These are phyloP conservation scores for Siniperca scherzeri DNA, from an alignment of 2,797 vertebrate species.

Conservation along the genomic window DNA sequence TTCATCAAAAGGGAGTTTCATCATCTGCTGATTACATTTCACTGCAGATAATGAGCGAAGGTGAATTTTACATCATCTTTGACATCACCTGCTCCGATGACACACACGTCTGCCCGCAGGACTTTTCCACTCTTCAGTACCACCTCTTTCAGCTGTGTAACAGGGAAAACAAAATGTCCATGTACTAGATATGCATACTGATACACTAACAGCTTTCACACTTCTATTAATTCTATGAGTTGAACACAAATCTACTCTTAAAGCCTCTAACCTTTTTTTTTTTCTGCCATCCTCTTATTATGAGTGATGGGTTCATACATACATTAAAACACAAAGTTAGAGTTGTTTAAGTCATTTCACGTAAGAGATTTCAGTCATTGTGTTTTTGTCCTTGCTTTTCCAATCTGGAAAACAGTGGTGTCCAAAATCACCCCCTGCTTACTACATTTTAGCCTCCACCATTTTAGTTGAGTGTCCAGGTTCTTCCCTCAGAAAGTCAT, in stretches of 20 bases:
- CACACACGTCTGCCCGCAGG: slow-evolving; percentile 94
- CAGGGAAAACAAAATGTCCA: slow-evolving; percentile 32
- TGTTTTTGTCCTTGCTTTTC: background rate
- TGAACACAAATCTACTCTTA: slow-evolving; percentile 14
- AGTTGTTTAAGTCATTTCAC: background rate
- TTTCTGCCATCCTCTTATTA: background rate
- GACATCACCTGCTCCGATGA: slow-evolving; percentile 93
- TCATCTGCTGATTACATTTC: background rate
- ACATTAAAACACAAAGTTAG: background rate
- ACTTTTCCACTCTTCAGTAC: slow-evolving; percentile 98
- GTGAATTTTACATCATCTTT: background rate
- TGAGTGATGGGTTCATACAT: background rate
- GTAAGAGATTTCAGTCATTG: background rate
- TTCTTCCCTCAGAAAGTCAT: background rate
- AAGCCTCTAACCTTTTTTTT: background rate
- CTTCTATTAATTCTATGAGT: background rate
- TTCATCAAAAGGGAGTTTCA: background rate
- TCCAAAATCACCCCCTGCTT: background rate
- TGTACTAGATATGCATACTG: background rate
- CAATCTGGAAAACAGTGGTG: background rate
- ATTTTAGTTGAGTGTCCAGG: no score
- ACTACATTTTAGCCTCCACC: background rate
- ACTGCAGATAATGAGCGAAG: background rate
- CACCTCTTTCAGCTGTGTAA: slow-evolving; percentile 94
- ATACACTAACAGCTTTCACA: slow-evolving; percentile 12